These are phyloP conservation scores for Neocrepidodera transversa DNA, from an alignment of 2,888 invertebrate genomes.

Conservation along the genomic window DNA sequence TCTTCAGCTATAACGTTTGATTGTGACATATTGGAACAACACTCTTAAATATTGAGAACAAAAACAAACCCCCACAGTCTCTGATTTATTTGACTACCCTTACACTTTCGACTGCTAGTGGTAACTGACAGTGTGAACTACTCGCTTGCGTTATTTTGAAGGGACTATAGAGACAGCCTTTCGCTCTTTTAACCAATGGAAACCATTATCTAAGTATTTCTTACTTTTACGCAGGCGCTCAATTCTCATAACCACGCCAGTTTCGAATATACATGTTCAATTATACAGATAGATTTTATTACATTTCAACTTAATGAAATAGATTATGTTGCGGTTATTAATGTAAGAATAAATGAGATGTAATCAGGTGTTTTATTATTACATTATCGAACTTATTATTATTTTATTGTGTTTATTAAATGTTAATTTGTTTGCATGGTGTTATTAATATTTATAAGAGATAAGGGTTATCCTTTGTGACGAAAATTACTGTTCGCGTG, in stretches of 20 bases:
- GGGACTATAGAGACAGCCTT: constrained; percentile 45
- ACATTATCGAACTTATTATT: constrained; percentile 48
- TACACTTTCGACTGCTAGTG: constrained; percentile 31
- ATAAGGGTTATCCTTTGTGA: constrained; percentile 43
- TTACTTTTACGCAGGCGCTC: constrained; percentile 1
- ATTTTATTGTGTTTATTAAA: constrained; percentile 48
- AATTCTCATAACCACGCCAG: constrained; percentile 52
- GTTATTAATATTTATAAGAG: constrained; percentile 42
- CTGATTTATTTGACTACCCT: constrained; percentile 22
- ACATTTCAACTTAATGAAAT: constrained; percentile 52
- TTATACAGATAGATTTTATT: constrained; percentile 43
- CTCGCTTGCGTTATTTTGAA: constrained; percentile 46
- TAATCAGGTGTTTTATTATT: constrained; percentile 54
- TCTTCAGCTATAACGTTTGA: constrained; percentile 47
- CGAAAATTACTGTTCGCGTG: constrained; percentile 42
- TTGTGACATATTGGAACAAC: constrained; percentile 44
- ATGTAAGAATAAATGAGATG: constrained; percentile 51
- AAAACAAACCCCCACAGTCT: constrained; percentile 10
- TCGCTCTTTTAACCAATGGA: constrained; percentile 49
- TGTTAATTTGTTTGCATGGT: constrained; percentile 47
- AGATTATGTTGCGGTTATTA: constrained; percentile 50
- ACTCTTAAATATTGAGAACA: constrained; percentile 13
- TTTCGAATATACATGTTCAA: constrained; percentile 49
- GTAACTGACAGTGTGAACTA: constrained; percentile 49
- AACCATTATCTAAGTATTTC: constrained; percentile 8